Evolutionary conservation across 2,113 vertebrate genomes (phyloP).

Genomic region (Psilopogon haemacephalus): DNA sequence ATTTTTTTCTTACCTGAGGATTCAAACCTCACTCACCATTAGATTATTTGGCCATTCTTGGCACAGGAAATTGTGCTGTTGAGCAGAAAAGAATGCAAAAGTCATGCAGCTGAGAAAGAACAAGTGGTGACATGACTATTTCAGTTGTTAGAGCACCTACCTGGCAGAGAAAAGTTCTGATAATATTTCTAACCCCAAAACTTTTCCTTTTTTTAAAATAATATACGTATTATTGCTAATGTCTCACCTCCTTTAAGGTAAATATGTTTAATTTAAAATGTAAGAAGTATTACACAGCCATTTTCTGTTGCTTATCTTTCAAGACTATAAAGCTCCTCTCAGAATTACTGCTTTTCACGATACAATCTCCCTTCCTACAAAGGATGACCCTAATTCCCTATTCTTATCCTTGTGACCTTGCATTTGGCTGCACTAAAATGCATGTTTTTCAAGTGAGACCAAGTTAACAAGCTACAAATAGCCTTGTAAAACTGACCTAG

Average conservation of each 20-base stretch:
- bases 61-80: slow-evolving; percentile 7
- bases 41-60: slow-evolving; percentile 23
- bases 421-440: slow-evolving; percentile 53
- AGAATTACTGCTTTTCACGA: slow-evolving; percentile 39
- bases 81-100: slow-evolving; percentile 51
- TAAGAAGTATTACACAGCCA: neutral
- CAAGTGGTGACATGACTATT: slow-evolving; percentile 30
- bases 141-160: neutral
- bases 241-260: neutral
- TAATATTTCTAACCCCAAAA: neutral
- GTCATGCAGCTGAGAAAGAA: neutral
- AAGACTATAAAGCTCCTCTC: slow-evolving; percentile 7
- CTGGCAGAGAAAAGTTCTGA: neutral
- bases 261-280: neutral
- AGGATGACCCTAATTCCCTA: slow-evolving; percentile 28
- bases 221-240: neutral
- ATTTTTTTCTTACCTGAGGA: neutral
- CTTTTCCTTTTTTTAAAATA: neutral
- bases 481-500: slow-evolving; percentile 39
- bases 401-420: slow-evolving; percentile 55
- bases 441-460: slow-evolving; percentile 22
- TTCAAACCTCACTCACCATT: neutral
- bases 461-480: slow-evolving; percentile 57
- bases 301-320: slow-evolving; percentile 38
- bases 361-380: neutral